A percentile compares a stretch with the other conserved stretches of the same genome.
phyloP scores from a whole-genome alignment of 2,113 vertebrate genomes.

The Smithornis capensis region DNA sequence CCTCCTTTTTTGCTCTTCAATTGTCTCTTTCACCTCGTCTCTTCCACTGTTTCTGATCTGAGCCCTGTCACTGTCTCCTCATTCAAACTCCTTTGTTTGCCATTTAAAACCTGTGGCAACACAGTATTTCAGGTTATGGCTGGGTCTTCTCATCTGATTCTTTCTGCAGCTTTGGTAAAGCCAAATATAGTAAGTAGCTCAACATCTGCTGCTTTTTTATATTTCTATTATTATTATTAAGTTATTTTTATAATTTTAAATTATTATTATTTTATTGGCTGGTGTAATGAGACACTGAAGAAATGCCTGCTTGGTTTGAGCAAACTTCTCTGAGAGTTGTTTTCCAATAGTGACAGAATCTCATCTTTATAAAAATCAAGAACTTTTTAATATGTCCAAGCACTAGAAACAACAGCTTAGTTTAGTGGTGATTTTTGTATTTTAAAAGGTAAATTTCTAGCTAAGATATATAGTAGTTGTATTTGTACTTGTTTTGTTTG shows the following conservation, averaged over 20 bases:
- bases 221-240: background rate
- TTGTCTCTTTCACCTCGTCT: background rate
- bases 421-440: slow-evolving; percentile 10
- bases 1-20: background rate
- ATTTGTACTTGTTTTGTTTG: slow-evolving; percentile 21
- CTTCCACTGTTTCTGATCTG: background rate
- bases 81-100: background rate
- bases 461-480: background rate
- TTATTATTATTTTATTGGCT: background rate
- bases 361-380: slow-evolving; percentile 64
- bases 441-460: slow-evolving; percentile 39
- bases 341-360: slow-evolving; percentile 59
- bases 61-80: background rate
- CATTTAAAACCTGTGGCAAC: background rate
- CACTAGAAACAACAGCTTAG: slow-evolving; percentile 7
- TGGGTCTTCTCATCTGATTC: background rate
- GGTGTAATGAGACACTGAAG: background rate
- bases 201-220: background rate
- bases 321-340: slow-evolving; percentile 51
- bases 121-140: background rate
- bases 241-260: background rate
- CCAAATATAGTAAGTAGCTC: background rate
- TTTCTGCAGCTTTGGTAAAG: background rate
- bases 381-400: slow-evolving; percentile 58
- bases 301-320: slow-evolving; percentile 10